A percentile compares a stretch with the other conserved stretches of the same genome.
These are phyloP conservation scores for Ctenochaetus hawaiiensis DNA, from an alignment of 2,797 vertebrate genomes.

Conservation along the genomic window DNA sequence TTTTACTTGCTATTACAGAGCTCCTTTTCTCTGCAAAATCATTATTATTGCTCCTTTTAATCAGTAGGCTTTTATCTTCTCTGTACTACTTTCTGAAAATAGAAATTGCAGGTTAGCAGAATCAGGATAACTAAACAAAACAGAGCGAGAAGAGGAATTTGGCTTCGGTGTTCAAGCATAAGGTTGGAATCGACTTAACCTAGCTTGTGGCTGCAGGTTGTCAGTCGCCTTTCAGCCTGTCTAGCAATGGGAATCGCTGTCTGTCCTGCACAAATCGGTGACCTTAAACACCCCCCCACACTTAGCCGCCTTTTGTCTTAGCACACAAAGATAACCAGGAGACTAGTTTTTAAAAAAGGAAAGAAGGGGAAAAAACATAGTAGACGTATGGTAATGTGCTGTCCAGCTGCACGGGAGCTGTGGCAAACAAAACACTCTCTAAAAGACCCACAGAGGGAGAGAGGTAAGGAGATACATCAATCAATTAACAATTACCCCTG, in stretches of 20 bases:
- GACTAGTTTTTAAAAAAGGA: slow-evolving; percentile 28
- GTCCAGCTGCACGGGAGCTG: slow-evolving; percentile 65
- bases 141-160: neutral
- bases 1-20: slow-evolving; percentile 18
- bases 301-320: slow-evolving; percentile 76
- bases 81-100: slow-evolving; percentile 60
- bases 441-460: slow-evolving; percentile 79
- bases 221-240: slow-evolving; percentile 17
- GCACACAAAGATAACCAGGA: slow-evolving; percentile 63
- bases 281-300: slow-evolving; percentile 62
- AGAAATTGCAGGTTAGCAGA: slow-evolving; percentile 58
- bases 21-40: slow-evolving; percentile 32
- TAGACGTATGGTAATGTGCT: slow-evolving; percentile 82
- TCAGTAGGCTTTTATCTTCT: slow-evolving; percentile 57
- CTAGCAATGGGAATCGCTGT: slow-evolving; percentile 48
- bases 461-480: slow-evolving; percentile 87
- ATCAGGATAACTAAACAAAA: slow-evolving; percentile 29
- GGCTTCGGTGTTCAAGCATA: neutral
- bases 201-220: slow-evolving; percentile 12
- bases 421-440: slow-evolving; percentile 82
- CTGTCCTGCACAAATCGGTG: slow-evolving; percentile 52
- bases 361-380: slow-evolving; percentile 35
- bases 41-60: slow-evolving; percentile 46
- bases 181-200: slow-evolving; percentile 11
- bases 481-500: slow-evolving; percentile 89